These are phyloP conservation scores for Trachymyrmex septentrionalis DNA, from an alignment of 1,140 invertebrate species.

Conservation along the genomic window DNA sequence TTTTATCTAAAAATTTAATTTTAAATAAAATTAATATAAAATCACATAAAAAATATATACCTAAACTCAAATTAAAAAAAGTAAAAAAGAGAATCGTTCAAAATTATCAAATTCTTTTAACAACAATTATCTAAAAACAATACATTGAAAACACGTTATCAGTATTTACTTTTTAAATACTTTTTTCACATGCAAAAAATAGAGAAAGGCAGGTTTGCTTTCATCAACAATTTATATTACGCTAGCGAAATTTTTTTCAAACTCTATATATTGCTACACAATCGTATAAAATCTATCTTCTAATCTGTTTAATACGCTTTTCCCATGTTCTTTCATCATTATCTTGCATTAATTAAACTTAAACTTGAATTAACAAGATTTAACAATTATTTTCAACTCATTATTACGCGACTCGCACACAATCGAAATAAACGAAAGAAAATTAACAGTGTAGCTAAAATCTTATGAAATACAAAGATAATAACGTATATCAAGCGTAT, in stretches of 20 bases:
- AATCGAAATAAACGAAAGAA: not conserved
- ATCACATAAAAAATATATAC: not conserved
- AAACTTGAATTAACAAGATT: not conserved
- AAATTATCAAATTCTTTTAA: not conserved
- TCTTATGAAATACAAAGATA: slow-evolving; percentile 24
- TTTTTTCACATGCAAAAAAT: not conserved
- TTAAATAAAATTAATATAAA: not conserved
- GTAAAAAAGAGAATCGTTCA: not conserved
- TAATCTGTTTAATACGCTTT: not conserved
- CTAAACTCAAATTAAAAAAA: not conserved
- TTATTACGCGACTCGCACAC: not conserved
- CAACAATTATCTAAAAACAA: not conserved
- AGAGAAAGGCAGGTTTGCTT: not conserved
- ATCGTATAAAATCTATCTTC: not conserved
- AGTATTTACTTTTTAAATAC: not conserved
- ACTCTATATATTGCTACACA: not conserved
- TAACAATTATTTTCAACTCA: not conserved
- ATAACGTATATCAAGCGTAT: slow-evolving; percentile 14
- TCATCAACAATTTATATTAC: not conserved
- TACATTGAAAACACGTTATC: not conserved
- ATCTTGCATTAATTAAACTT: not conserved
- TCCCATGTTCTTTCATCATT: not conserved
- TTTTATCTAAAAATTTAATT: not conserved
- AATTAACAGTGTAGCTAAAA: not conserved
- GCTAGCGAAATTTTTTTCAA: not conserved